phyloP scores from a whole-genome alignment of 2,888 invertebrate genomes.

The Timandra comae region DNA sequence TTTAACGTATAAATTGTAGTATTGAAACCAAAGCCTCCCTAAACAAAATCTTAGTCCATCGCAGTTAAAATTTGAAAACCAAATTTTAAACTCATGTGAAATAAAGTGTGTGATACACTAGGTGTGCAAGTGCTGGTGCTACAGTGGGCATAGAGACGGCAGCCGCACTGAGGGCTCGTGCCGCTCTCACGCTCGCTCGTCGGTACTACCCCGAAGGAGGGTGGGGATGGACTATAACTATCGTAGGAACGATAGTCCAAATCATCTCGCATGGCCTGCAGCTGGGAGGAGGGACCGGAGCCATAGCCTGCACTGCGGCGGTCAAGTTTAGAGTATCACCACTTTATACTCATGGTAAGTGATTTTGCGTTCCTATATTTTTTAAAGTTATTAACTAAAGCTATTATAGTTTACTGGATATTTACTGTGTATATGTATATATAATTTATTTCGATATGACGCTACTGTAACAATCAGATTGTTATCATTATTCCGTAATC shows the following conservation, averaged over 20 bases:
- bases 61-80: too few species aligned
- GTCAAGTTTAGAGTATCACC: conserved; percentile 79
- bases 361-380: too few species aligned
- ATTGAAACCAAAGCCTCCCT: too few species aligned
- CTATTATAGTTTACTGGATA: too few species aligned
- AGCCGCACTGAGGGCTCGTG: conserved; percentile 75
- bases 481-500: too few species aligned
- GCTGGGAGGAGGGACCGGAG: conserved; percentile 80
- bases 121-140: conserved; percentile 72
- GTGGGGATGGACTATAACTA: conserved; percentile 89
- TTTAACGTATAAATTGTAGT: too few species aligned
- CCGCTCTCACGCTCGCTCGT: conserved; percentile 80
- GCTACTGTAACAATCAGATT: too few species aligned
- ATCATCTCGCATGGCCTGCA: conserved; percentile 86
- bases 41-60: too few species aligned
- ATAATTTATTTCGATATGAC: too few species aligned
- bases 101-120: conserved; percentile 40
- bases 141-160: conserved; percentile 65
- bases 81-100: conserved; percentile 6
- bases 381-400: neutral
- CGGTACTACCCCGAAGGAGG: conserved; percentile 92
- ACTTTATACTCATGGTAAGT: conserved; percentile 80
- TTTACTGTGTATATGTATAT: too few species aligned
- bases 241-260: conserved; percentile 84
- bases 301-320: conserved; percentile 79